Base-by-base conservation (phyloP, 2,113 vertebrate species). In the Otolemur garnettii region DNA sequence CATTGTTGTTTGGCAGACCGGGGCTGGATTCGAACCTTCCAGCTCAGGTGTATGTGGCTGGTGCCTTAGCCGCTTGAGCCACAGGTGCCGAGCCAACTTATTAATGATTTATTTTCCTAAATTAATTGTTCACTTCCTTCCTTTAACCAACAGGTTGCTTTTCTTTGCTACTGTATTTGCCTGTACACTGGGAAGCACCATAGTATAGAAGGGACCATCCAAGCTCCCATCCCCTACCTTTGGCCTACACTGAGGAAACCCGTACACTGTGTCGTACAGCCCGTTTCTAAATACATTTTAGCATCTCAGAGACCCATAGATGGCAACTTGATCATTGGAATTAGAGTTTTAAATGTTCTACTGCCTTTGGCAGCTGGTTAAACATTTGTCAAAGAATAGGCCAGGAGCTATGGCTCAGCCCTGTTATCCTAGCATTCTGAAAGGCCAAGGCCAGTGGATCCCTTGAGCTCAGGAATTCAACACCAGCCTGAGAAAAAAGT, bases 281-380 rank as follows among this genome's bases (percentile, higher is more conserved):
- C 92, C n/a, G 57, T 87, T 96, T 94, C 83, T 18, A 94, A 93
- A 88, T 75, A 81, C 28, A 90, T 53, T 83, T 89, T 81, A 96
- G 79, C 60, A 87, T 59, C 59, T 87, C 81, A 53, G 87, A 92
- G 81, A 90, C 28, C 68, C 74, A 68, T 74, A 84, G 87, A 82
- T 57, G 92, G 81, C 85, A 60, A 90, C 75, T 88, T 50, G 60
- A 89, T 60, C 88, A 75, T n/a, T 87, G 79, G 84, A 88, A 92
- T 30, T 66, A 42, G 55, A 96, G 71, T 92, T 97, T 86, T 50
- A 89, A 96, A 90, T 57, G 86, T 88, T 64, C 64, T 68, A 42
- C 89, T 96, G 83, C 96, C 90, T 96, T 75, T 91, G 94, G 26
- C 68, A 87, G 87, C 95, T 90, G 88, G 89, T 86, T 95, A 95